Evolutionary conservation across 1,140 invertebrate species (phyloP).

Genomic region (Drosophila oshimai): DNA sequence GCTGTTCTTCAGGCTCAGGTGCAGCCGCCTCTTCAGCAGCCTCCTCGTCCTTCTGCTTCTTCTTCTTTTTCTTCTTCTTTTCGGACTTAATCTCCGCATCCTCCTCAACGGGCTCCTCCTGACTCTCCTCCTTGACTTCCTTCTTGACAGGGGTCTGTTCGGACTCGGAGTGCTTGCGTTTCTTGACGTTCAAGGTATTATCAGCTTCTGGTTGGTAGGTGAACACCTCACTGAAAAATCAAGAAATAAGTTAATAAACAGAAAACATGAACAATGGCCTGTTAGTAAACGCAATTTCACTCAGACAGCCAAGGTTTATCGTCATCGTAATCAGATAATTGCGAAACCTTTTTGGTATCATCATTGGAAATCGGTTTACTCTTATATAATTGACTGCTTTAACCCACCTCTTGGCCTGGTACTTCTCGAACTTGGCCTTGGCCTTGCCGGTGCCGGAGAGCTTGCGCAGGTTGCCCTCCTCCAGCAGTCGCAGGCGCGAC

Average conservation of each 20-base stretch:
- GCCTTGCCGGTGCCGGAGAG: conserved; percentile 94
- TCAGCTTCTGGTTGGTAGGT: conserved; percentile 86
- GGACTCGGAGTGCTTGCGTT: conserved; percentile 83
- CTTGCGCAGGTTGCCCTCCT: conserved; percentile 92
- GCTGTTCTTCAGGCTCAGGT: conserved; percentile 22
- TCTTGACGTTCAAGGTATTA: conserved; percentile 84
- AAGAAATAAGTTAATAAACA: not conserved
- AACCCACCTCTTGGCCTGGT: conserved; percentile 89
- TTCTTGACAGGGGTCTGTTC: conserved; percentile 75
- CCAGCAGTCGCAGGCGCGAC: conserved; percentile 88
- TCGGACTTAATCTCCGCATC: conserved; percentile 52
- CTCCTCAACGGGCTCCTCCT: conserved; percentile 47
- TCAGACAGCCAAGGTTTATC: conserved; percentile 82
- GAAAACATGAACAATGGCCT: not conserved
- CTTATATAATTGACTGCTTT: not conserved
- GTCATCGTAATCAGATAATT: conserved; percentile 57
- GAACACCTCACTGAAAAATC: conserved; percentile 85
- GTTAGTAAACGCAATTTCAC: conserved; percentile 19
- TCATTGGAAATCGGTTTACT: conserved; percentile 40
- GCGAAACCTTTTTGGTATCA: conserved; percentile 74
- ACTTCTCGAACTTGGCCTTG: conserved; percentile 95
- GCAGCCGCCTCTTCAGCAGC: conserved; percentile 38
- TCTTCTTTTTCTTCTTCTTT: conserved; percentile 84
- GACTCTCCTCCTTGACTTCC: conserved; percentile 52
- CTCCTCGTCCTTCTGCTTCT: conserved; percentile 71